Percentiles rank a stretch among this genome's conserved stretches.
Evolutionary conservation across 2,888 invertebrate genomes (phyloP).

Genomic region (Altica lythri): DNA sequence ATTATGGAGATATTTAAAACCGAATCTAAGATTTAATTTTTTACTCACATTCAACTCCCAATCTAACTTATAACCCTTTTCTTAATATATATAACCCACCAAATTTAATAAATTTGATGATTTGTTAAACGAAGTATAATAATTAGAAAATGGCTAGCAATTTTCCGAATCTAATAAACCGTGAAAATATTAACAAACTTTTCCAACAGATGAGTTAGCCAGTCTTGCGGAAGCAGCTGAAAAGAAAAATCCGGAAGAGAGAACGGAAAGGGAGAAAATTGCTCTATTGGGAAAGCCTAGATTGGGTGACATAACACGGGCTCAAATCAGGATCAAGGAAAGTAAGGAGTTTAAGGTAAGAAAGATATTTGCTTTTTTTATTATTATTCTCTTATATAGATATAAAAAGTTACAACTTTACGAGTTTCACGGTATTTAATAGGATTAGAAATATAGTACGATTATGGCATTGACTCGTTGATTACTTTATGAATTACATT

Average conservation of each 20-base stretch:
- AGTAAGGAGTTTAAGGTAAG: conserved; percentile 98
- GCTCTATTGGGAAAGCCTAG: conserved; percentile 90
- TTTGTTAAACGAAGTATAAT: too few species aligned
- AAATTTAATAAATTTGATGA: too few species aligned
- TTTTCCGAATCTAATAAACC: neutral
- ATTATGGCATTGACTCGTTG: too few species aligned
- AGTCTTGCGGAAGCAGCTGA: conserved; percentile 68
- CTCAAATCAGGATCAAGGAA: conserved; percentile 91
- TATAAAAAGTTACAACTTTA: neutral
- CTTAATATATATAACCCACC: too few species aligned
- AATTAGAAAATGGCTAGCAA: too few species aligned
- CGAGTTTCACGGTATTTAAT: too few species aligned
- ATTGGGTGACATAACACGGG: conserved; percentile 83
- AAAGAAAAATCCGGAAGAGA: conserved; percentile 67
- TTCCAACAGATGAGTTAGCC: conserved; percentile 62
- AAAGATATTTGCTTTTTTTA: conserved; percentile 9
- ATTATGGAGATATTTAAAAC: too few species aligned
- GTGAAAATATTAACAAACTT: conserved; percentile 3
- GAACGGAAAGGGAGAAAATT: conserved; percentile 81
- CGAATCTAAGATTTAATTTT: too few species aligned
- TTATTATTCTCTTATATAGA: conserved; percentile 1
- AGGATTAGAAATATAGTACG: too few species aligned
- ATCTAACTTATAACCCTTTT: too few species aligned
- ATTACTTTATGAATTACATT: too few species aligned
- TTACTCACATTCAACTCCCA: too few species aligned